These are phyloP conservation scores for Sarcophaga variegata DNA, from an alignment of 2,888 invertebrate species.

Conservation along the genomic window DNA sequence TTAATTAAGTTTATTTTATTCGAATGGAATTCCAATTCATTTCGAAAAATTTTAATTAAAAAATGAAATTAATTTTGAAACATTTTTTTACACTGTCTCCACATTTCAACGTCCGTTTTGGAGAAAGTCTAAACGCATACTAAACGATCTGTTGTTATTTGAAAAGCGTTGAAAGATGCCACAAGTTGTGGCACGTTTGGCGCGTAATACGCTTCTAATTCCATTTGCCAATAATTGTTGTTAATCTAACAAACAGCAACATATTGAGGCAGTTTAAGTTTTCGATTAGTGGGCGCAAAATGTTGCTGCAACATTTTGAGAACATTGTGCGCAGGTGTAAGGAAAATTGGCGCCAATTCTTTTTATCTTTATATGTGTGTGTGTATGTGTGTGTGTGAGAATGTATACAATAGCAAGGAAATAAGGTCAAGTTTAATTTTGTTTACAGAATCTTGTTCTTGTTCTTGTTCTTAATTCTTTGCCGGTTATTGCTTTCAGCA, in stretches of 20 bases:
- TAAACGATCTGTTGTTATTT: constrained; percentile 42
- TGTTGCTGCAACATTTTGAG: constrained; percentile 63
- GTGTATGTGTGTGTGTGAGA: not conserved
- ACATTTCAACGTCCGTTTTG: constrained; percentile 49
- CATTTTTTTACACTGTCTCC: not conserved
- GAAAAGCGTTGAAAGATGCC: constrained; percentile 48
- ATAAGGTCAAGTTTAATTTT: constrained; percentile 63
- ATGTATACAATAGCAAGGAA: not conserved
- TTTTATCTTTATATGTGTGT: not conserved
- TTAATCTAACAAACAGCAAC: constrained; percentile 39
- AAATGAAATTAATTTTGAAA: not conserved
- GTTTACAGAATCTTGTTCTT: constrained; percentile 45
- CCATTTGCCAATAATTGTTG: constrained; percentile 15
- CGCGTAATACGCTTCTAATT: constrained; percentile 61
- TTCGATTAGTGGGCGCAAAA: constrained; percentile 13
- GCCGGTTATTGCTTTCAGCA: constrained; percentile 42
- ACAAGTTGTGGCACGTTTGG: constrained; percentile 63
- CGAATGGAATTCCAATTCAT: not conserved
- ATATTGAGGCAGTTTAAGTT: constrained; percentile 2
- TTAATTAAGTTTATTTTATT: constrained; percentile 5
- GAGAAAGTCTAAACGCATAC: constrained; percentile 46
- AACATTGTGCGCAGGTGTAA: constrained; percentile 47
- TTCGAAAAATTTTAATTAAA: not conserved
- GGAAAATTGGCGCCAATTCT: constrained; percentile 53
- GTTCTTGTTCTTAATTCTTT: not conserved